Evolutionary conservation across 2,113 vertebrate genomes (phyloP).

Genomic region (Ariopsis seemanni): DNA sequence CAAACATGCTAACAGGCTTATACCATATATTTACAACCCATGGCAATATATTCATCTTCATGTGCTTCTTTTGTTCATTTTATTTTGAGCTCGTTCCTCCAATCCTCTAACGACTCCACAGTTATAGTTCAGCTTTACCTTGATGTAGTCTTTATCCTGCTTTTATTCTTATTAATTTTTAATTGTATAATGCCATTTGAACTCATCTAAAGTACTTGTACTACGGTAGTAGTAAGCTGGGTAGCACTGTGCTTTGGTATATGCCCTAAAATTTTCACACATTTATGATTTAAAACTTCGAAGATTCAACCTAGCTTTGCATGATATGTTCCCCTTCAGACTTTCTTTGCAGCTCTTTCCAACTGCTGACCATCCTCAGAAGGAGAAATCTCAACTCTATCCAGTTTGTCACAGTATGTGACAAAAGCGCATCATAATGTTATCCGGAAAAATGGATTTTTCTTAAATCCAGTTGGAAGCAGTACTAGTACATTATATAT

Average conservation of each 20-base stretch:
- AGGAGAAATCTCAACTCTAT: background rate
- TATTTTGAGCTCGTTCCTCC: background rate
- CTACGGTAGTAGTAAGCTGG: background rate
- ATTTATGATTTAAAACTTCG: background rate
- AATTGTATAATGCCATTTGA: background rate
- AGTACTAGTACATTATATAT: slow-evolving; percentile 15
- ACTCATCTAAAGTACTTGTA: background rate
- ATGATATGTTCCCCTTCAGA: slow-evolving; percentile 3
- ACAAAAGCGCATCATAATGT: slow-evolving; percentile 10
- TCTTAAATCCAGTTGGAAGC: slow-evolving; percentile 12
- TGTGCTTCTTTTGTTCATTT: background rate
- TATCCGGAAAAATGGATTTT: background rate
- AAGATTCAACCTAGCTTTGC: background rate
- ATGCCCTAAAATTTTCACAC: background rate
- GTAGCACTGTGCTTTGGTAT: background rate
- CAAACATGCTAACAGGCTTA: background rate
- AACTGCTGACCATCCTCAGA: slow-evolving; percentile 2
- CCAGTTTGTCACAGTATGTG: background rate
- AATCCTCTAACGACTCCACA: background rate
- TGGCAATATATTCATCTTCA: background rate
- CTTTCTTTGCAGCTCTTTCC: background rate
- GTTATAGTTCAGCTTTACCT: background rate
- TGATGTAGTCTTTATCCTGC: background rate
- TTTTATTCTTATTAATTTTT: background rate
- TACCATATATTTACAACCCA: background rate